phyloP scores from a whole-genome alignment of 2,888 invertebrate species.

The Stratiomys singularior region DNA sequence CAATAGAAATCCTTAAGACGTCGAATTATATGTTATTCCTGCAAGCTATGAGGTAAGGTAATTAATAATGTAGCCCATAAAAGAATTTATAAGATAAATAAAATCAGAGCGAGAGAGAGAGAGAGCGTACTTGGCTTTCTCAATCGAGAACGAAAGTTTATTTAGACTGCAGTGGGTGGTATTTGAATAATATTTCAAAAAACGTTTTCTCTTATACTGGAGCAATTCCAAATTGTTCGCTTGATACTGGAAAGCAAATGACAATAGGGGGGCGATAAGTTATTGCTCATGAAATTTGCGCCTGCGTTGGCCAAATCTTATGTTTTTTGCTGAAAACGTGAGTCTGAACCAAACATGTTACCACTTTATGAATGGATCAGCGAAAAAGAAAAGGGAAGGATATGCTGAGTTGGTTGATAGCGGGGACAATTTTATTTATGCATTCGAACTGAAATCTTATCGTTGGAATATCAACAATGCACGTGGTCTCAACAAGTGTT shows the following conservation, averaged over 20 bases:
- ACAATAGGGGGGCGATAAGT: not conserved
- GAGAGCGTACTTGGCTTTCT: no score
- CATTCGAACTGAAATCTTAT: not conserved
- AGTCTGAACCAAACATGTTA: not conserved
- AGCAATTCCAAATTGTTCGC: not conserved
- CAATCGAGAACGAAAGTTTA: no score
- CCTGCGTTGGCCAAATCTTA: not conserved
- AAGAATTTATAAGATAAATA: no score
- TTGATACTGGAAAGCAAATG: not conserved
- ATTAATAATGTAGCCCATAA: no score
- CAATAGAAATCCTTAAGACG: not conserved
- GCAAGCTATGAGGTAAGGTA: no score
- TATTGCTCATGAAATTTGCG: not conserved
- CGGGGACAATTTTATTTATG: not conserved
- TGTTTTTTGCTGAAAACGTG: not conserved
- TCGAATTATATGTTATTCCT: not conserved
- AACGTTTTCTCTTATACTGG: not conserved
- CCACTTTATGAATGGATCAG: not conserved
- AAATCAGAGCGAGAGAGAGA: no score
- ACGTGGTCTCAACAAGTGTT: conserved; percentile 6
- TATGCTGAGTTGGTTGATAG: not conserved
- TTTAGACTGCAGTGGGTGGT: not conserved
- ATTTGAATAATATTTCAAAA: not conserved
- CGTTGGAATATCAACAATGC: not conserved
- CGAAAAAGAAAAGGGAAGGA: not conserved